Percentiles rank a stretch among this genome's conserved stretches.
These are phyloP conservation scores for Dendropsophus ebraccatus DNA, from an alignment of 2,113 vertebrate species.

Conservation along the genomic window DNA sequence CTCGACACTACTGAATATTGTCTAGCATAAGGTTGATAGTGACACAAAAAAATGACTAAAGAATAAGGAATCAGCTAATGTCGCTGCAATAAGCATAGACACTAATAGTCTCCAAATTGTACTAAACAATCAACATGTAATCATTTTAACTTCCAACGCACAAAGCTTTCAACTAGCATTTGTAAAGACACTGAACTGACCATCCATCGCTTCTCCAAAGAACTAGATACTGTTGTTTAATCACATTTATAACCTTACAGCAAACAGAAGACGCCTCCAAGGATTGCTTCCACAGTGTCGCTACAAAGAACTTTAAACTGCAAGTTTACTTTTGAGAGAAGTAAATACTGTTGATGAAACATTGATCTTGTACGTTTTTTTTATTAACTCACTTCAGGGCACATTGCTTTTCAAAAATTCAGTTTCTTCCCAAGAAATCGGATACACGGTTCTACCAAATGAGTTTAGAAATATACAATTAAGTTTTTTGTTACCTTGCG, in stretches of 20 bases:
- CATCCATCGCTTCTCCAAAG: slow-evolving; percentile 34
- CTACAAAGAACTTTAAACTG: slow-evolving; percentile 49
- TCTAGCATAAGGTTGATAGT: too few species aligned
- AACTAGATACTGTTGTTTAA: slow-evolving; percentile 40
- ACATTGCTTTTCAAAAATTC: slow-evolving; percentile 26
- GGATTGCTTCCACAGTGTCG: slow-evolving; percentile 36
- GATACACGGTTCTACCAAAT: neutral
- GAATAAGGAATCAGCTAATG: neutral
- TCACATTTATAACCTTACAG: slow-evolving; percentile 43
- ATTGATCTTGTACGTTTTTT: slow-evolving; percentile 28
- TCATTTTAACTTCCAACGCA: slow-evolving; percentile 11
- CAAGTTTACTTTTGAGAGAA: slow-evolving; percentile 51
- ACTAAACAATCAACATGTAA: slow-evolving; percentile 2
- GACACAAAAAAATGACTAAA: too few species aligned
- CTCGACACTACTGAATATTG: too few species aligned
- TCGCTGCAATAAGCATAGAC: neutral
- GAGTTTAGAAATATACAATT: neutral
- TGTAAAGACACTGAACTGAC: slow-evolving; percentile 22
- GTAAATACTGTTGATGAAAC: slow-evolving; percentile 52
- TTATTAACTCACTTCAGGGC: slow-evolving; percentile 39
- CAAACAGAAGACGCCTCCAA: slow-evolving; percentile 44
- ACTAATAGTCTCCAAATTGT: slow-evolving; percentile 8
- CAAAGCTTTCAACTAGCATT: slow-evolving; percentile 8
- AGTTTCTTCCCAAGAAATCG: neutral
- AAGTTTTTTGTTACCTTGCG: neutral